These are phyloP conservation scores for Mus minutoides DNA, from an alignment of 2,797 vertebrate species.

Conservation along the genomic window DNA sequence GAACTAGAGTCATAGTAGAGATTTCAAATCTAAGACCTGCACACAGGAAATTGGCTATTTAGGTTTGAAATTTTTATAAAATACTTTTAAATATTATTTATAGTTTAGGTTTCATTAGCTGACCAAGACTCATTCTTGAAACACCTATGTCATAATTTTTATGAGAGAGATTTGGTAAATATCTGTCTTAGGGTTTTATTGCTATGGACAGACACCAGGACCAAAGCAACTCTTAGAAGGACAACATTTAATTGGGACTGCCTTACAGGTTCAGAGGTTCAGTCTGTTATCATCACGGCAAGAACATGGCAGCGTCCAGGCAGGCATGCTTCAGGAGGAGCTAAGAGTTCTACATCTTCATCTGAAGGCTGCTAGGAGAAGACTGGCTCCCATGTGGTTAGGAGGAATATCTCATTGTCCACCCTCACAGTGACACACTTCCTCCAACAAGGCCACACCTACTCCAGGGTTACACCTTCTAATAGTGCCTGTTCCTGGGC, in stretches of 20 bases:
- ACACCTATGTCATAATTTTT: neutral
- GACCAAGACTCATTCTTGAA: neutral
- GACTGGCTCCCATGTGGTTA: neutral
- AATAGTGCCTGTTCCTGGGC: neutral
- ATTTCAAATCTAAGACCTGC: neutral
- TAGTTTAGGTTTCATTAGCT: neutral
- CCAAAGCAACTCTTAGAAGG: neutral
- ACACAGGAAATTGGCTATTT: neutral
- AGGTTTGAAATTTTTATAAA: conserved; percentile 7
- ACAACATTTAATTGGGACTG: neutral
- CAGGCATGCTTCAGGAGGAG: neutral
- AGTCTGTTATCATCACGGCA: neutral
- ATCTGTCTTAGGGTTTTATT: neutral
- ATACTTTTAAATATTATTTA: neutral
- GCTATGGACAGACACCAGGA: neutral
- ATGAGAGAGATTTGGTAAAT: conserved; percentile 6
- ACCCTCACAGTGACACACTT: neutral
- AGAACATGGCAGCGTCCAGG: neutral
- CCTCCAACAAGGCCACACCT: neutral
- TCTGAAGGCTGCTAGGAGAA: neutral
- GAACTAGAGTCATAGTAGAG: conserved; percentile 17
- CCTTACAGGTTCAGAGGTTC: neutral
- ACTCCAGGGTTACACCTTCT: neutral
- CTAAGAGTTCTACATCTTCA: neutral
- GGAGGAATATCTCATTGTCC: neutral